phyloP scores from a whole-genome alignment of 1,140 invertebrate genomes.

The Diachasmimorpha longicaudata region DNA sequence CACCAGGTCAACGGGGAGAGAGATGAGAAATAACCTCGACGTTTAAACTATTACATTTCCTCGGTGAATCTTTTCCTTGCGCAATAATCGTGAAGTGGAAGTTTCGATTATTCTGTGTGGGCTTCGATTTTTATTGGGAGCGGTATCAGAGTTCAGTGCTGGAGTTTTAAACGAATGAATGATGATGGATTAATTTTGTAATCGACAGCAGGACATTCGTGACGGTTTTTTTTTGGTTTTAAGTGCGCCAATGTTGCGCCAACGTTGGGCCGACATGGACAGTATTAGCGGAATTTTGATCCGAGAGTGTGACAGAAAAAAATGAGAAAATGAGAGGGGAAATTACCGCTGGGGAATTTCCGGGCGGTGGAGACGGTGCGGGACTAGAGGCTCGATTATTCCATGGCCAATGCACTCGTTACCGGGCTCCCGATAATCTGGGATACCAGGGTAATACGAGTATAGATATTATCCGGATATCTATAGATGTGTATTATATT shows the following conservation, averaged over 20 bases:
- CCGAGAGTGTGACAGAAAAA: not conserved
- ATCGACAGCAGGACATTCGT: too few species aligned
- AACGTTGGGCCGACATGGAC: too few species aligned
- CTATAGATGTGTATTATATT: not conserved
- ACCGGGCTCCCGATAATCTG: not conserved
- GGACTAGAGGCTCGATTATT: not conserved
- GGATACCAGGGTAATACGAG: not conserved
- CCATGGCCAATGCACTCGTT: not conserved
- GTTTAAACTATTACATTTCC: not conserved
- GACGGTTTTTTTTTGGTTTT: too few species aligned
- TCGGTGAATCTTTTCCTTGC: not conserved
- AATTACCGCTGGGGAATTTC: not conserved
- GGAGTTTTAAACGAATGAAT: too few species aligned
- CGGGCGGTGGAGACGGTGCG: not conserved
- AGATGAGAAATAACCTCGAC: not conserved
- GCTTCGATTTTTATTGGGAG: not conserved
- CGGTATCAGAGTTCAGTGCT: too few species aligned
- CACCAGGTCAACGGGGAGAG: slow-evolving; percentile 1
- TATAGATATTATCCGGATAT: not conserved
- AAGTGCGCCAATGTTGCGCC: too few species aligned
- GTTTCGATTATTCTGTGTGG: not conserved
- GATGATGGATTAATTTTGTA: too few species aligned
- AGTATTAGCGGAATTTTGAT: too few species aligned
- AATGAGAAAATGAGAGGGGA: not conserved
- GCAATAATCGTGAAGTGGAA: not conserved